A percentile compares a stretch with the other conserved stretches of the same genome.
Evolutionary conservation across 2,888 invertebrate genomes (phyloP).

Genomic region (Pseudococcus viburni): DNA sequence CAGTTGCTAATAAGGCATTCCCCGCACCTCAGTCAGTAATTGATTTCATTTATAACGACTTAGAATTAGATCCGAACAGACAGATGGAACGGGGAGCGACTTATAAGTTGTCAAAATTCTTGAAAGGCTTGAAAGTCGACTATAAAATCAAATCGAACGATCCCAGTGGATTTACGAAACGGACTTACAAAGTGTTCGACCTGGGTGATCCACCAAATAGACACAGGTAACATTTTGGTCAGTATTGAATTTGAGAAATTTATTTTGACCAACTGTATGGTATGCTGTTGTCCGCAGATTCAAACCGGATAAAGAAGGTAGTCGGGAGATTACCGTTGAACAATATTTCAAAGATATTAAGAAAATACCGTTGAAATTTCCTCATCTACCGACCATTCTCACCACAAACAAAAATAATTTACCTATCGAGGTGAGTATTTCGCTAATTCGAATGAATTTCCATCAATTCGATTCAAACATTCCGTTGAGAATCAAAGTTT

Average conservation of each 20-base stretch:
- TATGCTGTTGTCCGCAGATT: background rate
- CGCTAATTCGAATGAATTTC: background rate
- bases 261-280: background rate
- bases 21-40: constrained; percentile 74
- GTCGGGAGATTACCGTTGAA: constrained; percentile 72
- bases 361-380: constrained; percentile 72
- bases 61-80: background rate
- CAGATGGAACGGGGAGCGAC: background rate
- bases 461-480: too few relatives aligned
- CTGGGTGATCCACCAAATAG: constrained; percentile 69
- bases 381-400: constrained; percentile 84
- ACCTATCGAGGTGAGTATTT: constrained; percentile 80
- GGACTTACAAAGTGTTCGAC: constrained; percentile 73
- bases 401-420: constrained; percentile 78
- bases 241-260: background rate
- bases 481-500: too few relatives aligned
- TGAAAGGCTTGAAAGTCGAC: constrained; percentile 73
- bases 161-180: constrained; percentile 72
- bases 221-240: constrained; percentile 61
- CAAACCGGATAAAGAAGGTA: constrained; percentile 64
- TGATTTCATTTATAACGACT: constrained; percentile 18
- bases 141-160: constrained; percentile 71
- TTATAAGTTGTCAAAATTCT: constrained; percentile 70
- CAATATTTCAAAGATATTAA: constrained; percentile 73
- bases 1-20: constrained; percentile 54